Percentiles rank a stretch among this genome's conserved stretches.
Evolutionary conservation across 1,140 invertebrate species (phyloP).

Genomic region (Zelostemma sp.): DNA sequence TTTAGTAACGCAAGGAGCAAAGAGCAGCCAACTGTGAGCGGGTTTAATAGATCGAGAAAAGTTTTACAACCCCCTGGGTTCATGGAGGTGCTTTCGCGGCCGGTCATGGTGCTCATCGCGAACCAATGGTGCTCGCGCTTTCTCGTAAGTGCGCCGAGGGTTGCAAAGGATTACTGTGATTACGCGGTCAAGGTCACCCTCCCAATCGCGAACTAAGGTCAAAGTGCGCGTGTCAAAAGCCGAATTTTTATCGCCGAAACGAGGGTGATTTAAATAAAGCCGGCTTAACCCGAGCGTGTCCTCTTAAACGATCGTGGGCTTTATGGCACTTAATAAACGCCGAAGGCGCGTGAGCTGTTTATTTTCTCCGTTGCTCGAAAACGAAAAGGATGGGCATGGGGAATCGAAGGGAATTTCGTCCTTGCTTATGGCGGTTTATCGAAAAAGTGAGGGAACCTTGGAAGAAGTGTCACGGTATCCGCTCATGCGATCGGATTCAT

Average conservation of each 20-base stretch:
- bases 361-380: constrained; percentile 1
- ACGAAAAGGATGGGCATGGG: constrained; percentile 17
- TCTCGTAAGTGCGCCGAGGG: constrained; percentile 58
- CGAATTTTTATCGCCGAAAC: no score
- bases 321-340: neutral
- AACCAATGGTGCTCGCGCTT: constrained; percentile 33
- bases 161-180: no score
- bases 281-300: neutral
- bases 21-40: constrained; percentile 47
- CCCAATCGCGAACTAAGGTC: no score
- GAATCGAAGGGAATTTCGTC: no score
- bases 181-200: no score
- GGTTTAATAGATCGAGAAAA: constrained; percentile 7
- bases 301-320: neutral
- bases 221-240: no score
- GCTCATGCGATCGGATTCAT: constrained; percentile 43
- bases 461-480: constrained; percentile 22
- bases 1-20: constrained; percentile 57
- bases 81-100: constrained; percentile 55
- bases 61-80: constrained; percentile 8
- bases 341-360: no score
- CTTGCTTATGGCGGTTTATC: no score
- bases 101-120: constrained; percentile 43
- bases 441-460: constrained; percentile 30
- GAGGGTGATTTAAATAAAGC: neutral